These are phyloP conservation scores for Ceraclea dissimilis DNA, from an alignment of 2,888 invertebrate genomes.

Conservation along the genomic window DNA sequence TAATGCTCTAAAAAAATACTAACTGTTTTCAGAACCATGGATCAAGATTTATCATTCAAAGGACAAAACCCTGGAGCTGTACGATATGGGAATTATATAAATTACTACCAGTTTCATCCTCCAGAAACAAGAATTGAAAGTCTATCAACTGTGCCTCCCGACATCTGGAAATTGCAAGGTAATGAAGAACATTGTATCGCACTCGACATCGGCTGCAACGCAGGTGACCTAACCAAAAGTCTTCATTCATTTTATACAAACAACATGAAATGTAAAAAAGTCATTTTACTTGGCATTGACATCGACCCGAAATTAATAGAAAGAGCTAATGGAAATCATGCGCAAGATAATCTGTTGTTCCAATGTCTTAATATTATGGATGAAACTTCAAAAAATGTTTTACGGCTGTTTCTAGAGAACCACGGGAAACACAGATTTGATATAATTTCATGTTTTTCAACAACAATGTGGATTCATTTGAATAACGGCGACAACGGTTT, in stretches of 20 bases:
- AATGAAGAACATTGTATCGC: constrained; percentile 40
- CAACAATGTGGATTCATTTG: constrained; percentile 87
- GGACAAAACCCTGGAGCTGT: constrained; percentile 68
- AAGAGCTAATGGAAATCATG: constrained; percentile 53
- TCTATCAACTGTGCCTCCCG: constrained; percentile 46
- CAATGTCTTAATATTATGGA: constrained; percentile 54
- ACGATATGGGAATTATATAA: constrained; percentile 76
- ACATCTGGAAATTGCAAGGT: constrained; percentile 30
- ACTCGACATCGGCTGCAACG: constrained; percentile 73
- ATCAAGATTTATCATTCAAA: constrained; percentile 38
- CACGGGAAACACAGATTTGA: constrained; percentile 49
- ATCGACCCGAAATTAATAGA: constrained; percentile 63
- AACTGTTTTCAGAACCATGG: constrained; percentile 5
- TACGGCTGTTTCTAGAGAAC: constrained; percentile 44
- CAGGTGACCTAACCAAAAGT: constrained; percentile 63
- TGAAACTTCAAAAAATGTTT: constrained; percentile 31
- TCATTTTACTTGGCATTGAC: constrained; percentile 61
- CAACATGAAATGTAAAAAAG: constrained; percentile 34
- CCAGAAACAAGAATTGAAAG: constrained; percentile 58
- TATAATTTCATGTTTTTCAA: constrained; percentile 70
- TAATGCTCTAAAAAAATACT: too few species aligned
- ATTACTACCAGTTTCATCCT: constrained; percentile 78
- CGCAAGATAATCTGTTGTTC: constrained; percentile 45
- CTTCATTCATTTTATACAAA: constrained; percentile 47
- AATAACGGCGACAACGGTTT: constrained; percentile 74